Conservation (phyloP, 2,888 invertebrate genomes). For the Cinara cedri region DNA sequence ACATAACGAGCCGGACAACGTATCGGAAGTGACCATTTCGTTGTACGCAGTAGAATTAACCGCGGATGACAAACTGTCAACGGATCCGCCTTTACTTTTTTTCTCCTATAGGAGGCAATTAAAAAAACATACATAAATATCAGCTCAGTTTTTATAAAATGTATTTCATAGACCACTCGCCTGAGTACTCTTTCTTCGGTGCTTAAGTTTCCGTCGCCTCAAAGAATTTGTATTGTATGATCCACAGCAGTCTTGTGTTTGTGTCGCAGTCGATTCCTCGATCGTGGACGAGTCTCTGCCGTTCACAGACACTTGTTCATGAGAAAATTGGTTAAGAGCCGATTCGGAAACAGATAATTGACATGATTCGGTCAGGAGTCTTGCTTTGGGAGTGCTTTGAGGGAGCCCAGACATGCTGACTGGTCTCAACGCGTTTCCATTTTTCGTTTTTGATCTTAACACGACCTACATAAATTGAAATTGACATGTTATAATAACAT, state of each 20-base stretch:
- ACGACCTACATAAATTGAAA: constrained; percentile 34
- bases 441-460: constrained; percentile 53
- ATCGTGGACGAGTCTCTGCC: constrained; percentile 65
- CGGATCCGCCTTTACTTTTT: constrained; percentile 68
- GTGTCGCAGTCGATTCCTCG: constrained; percentile 63
- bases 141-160: neutral
- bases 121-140: neutral
- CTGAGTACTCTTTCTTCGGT: constrained; percentile 63
- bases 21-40: constrained; percentile 73
- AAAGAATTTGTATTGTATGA: constrained; percentile 63
- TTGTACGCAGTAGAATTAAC: constrained; percentile 38
- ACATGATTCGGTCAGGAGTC: constrained; percentile 62
- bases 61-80: constrained; percentile 64
- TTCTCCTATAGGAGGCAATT: constrained; percentile 63
- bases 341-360: constrained; percentile 83
- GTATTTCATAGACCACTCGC: constrained; percentile 15
- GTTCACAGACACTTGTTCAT: constrained; percentile 54
- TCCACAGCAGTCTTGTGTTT: constrained; percentile 62
- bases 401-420: constrained; percentile 90
- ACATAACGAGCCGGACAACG: constrained; percentile 67
- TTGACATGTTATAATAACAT: neutral
- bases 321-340: constrained; percentile 69
- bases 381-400: constrained; percentile 64
- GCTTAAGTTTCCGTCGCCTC: constrained; percentile 64
- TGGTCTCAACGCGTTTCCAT: constrained; percentile 67